Evolutionary conservation across 2,888 invertebrate genomes (phyloP).

Genomic region (Epinotia ramella): DNA sequence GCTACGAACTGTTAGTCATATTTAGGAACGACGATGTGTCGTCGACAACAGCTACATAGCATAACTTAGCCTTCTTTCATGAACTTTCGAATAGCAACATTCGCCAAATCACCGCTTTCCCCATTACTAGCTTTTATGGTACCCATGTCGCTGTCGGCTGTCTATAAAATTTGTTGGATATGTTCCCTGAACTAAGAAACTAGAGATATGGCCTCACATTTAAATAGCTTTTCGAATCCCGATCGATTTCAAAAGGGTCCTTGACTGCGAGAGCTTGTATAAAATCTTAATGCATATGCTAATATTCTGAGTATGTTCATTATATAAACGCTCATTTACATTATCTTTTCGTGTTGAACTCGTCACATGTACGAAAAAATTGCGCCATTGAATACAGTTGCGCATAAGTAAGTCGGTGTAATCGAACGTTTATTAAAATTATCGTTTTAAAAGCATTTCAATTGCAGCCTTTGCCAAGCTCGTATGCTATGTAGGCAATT

Average conservation of each 20-base stretch:
- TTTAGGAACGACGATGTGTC: background rate
- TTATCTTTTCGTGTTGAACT: slow-evolving; percentile 29
- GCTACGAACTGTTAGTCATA: slow-evolving; percentile 13
- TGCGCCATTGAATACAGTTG: slow-evolving; percentile 35
- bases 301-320: slow-evolving; percentile 18
- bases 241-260: slow-evolving; percentile 8
- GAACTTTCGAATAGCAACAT: background rate
- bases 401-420: slow-evolving; percentile 23
- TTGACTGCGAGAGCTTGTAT: slow-evolving; percentile 2
- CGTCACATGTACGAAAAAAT: slow-evolving; percentile 32
- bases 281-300: slow-evolving; percentile 26
- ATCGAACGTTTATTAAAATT: slow-evolving; percentile 38
- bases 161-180: background rate
- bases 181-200: background rate
- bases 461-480: slow-evolving; percentile 13
- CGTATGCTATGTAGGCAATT: slow-evolving; percentile 1
- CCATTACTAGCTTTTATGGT: background rate
- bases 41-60: background rate
- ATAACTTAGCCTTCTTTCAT: background rate
- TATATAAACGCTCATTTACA: slow-evolving; percentile 20
- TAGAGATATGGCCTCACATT: background rate
- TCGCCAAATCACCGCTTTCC: background rate
- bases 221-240: background rate
- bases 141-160: background rate
- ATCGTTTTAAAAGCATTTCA: slow-evolving; percentile 36